Evolutionary conservation across 2,113 vertebrate species (phyloP).

Genomic region (Casuarius casuarius): DNA sequence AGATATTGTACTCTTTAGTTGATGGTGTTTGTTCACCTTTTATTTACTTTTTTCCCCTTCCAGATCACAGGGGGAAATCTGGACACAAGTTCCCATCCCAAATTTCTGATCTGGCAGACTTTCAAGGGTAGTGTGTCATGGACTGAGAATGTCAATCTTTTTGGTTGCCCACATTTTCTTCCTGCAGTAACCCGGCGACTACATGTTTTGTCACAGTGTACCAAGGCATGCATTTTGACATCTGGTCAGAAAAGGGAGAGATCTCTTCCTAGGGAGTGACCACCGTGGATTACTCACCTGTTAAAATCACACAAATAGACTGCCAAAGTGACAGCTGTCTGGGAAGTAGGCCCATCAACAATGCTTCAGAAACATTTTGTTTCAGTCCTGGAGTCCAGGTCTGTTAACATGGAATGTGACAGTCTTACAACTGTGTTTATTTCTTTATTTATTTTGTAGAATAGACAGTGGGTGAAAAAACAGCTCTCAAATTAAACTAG

Average conservation of each 20-base stretch:
- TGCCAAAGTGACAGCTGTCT: fast-evolving
- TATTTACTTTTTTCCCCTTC: background rate
- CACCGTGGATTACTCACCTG: background rate
- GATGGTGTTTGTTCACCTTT: background rate
- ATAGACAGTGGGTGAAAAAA: background rate
- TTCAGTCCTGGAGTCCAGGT: background rate
- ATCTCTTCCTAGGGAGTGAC: background rate
- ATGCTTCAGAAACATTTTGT: background rate
- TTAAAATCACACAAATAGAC: background rate
- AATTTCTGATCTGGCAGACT: background rate
- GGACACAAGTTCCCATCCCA: background rate
- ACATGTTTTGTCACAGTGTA: background rate
- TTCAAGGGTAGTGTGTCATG: background rate
- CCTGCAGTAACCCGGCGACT: background rate
- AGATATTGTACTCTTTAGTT: background rate
- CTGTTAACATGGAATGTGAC: background rate
- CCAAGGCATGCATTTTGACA: background rate
- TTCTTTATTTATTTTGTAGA: background rate
- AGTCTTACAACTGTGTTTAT: background rate
- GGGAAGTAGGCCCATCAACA: background rate
- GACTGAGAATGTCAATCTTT: background rate
- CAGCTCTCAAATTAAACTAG: background rate
- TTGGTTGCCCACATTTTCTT: background rate
- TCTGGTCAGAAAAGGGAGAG: background rate
- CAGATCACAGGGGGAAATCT: background rate